A percentile compares a stretch with the other conserved stretches of the same genome.
Conservation (phyloP, 2,888 invertebrate species). For the Acrobasis suavella region DNA sequence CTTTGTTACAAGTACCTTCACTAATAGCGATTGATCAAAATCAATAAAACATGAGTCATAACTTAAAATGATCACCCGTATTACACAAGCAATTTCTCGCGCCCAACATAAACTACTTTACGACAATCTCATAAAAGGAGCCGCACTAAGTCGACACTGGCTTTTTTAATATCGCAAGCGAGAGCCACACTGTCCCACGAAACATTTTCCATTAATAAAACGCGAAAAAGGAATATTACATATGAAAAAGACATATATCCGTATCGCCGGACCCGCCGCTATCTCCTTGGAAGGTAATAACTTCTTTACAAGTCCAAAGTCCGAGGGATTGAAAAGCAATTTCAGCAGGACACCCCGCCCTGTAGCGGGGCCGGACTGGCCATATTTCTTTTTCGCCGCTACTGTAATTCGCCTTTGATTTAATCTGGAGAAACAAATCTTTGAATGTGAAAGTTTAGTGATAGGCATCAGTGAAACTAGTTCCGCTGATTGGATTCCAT, state of each 20-base stretch:
- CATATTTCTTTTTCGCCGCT: constrained; percentile 82
- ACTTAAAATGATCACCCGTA: constrained; percentile 14
- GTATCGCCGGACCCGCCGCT: constrained; percentile 82
- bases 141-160: constrained; percentile 65
- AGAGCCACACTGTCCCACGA: constrained; percentile 78
- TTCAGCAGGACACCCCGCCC: constrained; percentile 82
- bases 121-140: constrained; percentile 73
- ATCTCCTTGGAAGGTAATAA: constrained; percentile 83
- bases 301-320: constrained; percentile 84
- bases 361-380: constrained; percentile 73
- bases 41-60: constrained; percentile 21
- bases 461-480: constrained; percentile 80
- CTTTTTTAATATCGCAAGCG: constrained; percentile 77
- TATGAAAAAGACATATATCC: constrained; percentile 83
- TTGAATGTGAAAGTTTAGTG: constrained; percentile 81
- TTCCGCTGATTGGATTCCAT: constrained; percentile 79
- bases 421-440: constrained; percentile 83
- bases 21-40: constrained; percentile 32
- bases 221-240: constrained; percentile 83
- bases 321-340: constrained; percentile 84
- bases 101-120: constrained; percentile 64
- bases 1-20: neutral
- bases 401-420: constrained; percentile 82
- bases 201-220: constrained; percentile 84
- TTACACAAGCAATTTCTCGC: constrained; percentile 32